Conservation (phyloP, 2,888 invertebrate species). For the Melinaea marsaeus region DNA sequence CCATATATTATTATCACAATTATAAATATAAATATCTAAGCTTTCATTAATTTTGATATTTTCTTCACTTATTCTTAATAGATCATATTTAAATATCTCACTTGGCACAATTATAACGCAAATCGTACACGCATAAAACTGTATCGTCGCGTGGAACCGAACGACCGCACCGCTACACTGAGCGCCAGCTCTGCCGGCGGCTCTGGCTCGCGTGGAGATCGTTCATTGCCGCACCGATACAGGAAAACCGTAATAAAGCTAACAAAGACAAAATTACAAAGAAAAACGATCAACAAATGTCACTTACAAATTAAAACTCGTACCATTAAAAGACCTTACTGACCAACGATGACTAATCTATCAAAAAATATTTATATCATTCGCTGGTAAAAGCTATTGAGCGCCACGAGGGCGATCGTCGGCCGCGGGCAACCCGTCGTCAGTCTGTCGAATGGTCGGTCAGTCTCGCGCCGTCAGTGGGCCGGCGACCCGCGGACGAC, state of each 20-base stretch:
- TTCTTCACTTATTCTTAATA: slow-evolving; percentile 74
- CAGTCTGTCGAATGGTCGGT: slow-evolving; percentile 15
- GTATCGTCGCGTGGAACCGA: slow-evolving; percentile 33
- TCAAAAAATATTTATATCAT: slow-evolving; percentile 44
- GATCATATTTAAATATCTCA: slow-evolving; percentile 73
- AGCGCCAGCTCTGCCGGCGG: slow-evolving; percentile 42
- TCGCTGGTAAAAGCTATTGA: slow-evolving; percentile 20
- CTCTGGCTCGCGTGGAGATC: slow-evolving; percentile 23
- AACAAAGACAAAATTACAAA: slow-evolving; percentile 75
- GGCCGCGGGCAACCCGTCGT: slow-evolving; percentile 13
- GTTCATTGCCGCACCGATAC: slow-evolving; percentile 41
- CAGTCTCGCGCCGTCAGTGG: slow-evolving; percentile 16
- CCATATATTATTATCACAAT: slow-evolving; percentile 76
- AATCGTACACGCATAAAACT: slow-evolving; percentile 67
- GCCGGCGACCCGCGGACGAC: slow-evolving; percentile 10
- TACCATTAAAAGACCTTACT: slow-evolving; percentile 63
- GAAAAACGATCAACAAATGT: slow-evolving; percentile 75
- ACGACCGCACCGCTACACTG: slow-evolving; percentile 50
- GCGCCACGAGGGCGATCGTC: slow-evolving; percentile 13
- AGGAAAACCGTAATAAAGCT: slow-evolving; percentile 73
- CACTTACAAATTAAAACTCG: slow-evolving; percentile 75
- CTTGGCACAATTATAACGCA: slow-evolving; percentile 76
- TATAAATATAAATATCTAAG: slow-evolving; percentile 74
- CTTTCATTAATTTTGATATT: slow-evolving; percentile 74
- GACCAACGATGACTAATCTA: slow-evolving; percentile 71